Evolutionary conservation across 2,888 invertebrate genomes (phyloP).

Genomic region (Hybos culiciformis): DNA sequence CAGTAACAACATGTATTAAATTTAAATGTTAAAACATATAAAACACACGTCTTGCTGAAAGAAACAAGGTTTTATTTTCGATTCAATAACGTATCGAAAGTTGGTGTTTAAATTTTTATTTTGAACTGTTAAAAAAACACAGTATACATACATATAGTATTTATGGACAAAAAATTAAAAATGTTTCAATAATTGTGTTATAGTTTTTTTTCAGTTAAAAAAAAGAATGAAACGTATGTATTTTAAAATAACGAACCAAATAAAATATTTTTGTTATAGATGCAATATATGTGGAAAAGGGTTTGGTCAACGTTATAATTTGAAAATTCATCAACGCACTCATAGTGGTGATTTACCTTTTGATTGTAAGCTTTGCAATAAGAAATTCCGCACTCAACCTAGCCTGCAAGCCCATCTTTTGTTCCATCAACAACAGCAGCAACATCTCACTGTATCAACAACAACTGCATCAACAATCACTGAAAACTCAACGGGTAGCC

Average conservation of each 20-base stretch:
- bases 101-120: too few relatives aligned
- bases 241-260: background rate
- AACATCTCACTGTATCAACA: conserved; percentile 24
- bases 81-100: too few relatives aligned
- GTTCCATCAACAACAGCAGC: conserved; percentile 24
- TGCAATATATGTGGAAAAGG: conserved; percentile 35
- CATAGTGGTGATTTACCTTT: conserved; percentile 35
- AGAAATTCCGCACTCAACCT: conserved; percentile 33
- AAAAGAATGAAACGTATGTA: too few relatives aligned
- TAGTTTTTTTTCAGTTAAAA: too few relatives aligned
- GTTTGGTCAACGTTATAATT: conserved; percentile 34
- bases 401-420: conserved; percentile 34
- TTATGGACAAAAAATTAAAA: too few relatives aligned
- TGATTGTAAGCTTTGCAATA: conserved; percentile 33
- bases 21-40: too few relatives aligned
- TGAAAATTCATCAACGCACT: conserved; percentile 34
- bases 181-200: too few relatives aligned
- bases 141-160: too few relatives aligned
- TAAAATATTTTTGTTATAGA: conserved; percentile 17
- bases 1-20: too few relatives aligned
- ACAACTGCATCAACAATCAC: conserved; percentile 16
- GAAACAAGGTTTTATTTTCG: too few relatives aligned
- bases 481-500: background rate
- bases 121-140: too few relatives aligned
- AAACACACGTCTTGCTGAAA: too few relatives aligned